Evolutionary conservation across 2,797 vertebrate genomes (phyloP).

Genomic region (Artibeus jamaicensis): DNA sequence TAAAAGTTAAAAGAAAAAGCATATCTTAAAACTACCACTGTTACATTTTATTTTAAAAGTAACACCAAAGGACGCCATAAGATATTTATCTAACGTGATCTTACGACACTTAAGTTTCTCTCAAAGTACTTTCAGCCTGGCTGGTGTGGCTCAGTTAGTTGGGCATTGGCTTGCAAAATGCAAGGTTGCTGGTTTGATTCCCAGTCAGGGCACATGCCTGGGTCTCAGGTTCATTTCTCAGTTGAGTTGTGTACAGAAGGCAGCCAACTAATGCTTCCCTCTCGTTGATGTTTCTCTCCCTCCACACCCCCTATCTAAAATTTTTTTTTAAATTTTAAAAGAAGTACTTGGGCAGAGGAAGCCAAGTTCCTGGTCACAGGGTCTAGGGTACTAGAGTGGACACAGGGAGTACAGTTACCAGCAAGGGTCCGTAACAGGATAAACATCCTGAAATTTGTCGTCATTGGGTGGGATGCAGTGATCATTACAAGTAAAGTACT

Average conservation of each 20-base stretch:
- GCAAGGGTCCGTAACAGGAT: not conserved
- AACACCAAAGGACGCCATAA: not conserved
- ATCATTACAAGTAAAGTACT: not conserved
- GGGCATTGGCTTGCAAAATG: no score
- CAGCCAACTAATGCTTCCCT: not conserved
- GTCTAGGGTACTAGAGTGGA: not conserved
- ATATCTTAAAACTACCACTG: not conserved
- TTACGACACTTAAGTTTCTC: not conserved
- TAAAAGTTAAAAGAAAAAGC: no score
- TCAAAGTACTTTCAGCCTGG: not conserved
- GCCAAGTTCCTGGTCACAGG: not conserved
- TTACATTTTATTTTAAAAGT: not conserved
- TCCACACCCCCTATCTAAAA: not conserved
- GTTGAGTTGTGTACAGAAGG: not conserved
- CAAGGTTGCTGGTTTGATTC: no score
- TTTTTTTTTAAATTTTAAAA: not conserved
- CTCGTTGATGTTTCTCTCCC: not conserved
- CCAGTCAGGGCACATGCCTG: no score
- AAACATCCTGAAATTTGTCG: not conserved
- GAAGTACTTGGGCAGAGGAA: not conserved
- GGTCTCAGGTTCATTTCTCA: not conserved
- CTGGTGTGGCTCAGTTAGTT: no score
- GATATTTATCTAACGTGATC: not conserved
- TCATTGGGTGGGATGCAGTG: not conserved
- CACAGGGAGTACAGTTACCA: not conserved